phyloP scores from a whole-genome alignment of 2,888 invertebrate species.

The Apomyelois bistriatella region DNA sequence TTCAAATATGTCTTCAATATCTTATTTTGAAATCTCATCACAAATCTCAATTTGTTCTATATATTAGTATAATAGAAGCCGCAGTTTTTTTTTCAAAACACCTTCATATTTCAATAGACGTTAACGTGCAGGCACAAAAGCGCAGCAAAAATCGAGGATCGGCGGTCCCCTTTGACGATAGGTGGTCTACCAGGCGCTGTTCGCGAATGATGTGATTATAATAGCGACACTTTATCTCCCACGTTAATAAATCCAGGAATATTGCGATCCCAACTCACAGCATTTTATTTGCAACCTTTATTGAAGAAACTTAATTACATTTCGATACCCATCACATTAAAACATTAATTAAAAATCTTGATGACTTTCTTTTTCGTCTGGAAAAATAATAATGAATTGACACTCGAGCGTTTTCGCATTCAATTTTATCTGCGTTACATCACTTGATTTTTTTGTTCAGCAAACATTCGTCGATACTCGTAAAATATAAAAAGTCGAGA shows the following conservation, averaged over 20 bases:
- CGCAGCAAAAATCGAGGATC: conserved; percentile 68
- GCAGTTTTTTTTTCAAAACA: conserved; percentile 33
- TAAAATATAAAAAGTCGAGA: conserved; percentile 41
- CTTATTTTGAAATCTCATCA: conserved; percentile 14
- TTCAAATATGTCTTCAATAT: neutral
- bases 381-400: conserved; percentile 35
- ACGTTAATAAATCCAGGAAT: conserved; percentile 54
- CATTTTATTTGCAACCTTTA: conserved; percentile 45
- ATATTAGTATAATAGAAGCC: conserved; percentile 30
- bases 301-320: conserved; percentile 42
- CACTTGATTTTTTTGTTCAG: conserved; percentile 27
- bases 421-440: conserved; percentile 29
- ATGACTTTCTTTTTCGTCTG: conserved; percentile 44
- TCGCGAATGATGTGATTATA: conserved; percentile 72
- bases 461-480: conserved; percentile 29
- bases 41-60: conserved; percentile 19
- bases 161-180: conserved; percentile 74
- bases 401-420: conserved; percentile 16
- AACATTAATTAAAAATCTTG: conserved; percentile 55
- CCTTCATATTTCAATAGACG: conserved; percentile 55
- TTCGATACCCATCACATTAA: conserved; percentile 42
- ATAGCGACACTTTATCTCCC: conserved; percentile 69
- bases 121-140: conserved; percentile 54
- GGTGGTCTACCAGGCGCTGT: conserved; percentile 60
- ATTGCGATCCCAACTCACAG: conserved; percentile 28